These are phyloP conservation scores for Smutsia gigantea DNA, from an alignment of 2,797 vertebrate genomes.

Conservation along the genomic window DNA sequence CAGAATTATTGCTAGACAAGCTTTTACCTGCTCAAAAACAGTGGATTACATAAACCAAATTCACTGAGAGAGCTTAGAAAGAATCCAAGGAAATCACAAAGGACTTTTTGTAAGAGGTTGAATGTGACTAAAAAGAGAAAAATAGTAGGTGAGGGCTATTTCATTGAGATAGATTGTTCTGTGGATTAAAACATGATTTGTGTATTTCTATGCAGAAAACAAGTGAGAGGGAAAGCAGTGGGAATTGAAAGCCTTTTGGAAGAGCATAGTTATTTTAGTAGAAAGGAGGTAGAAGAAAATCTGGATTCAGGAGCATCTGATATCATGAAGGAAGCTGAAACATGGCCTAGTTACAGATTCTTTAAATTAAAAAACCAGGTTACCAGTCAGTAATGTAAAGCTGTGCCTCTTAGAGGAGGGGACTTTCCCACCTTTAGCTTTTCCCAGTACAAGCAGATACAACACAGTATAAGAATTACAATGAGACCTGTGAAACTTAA, in stretches of 20 bases:
- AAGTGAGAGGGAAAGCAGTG: background rate
- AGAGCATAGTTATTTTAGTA: background rate
- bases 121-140: background rate
- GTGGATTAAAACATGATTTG: background rate
- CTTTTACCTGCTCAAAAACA: background rate
- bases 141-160: background rate
- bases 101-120: background rate
- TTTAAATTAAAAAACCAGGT: slow-evolving; percentile 2
- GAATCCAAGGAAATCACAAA: background rate
- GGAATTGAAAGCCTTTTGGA: background rate
- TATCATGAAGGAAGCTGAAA: background rate
- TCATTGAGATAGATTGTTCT: background rate
- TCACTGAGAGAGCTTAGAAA: background rate
- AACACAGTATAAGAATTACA: background rate
- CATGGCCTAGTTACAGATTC: background rate
- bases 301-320: background rate
- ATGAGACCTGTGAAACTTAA: background rate
- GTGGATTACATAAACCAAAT: background rate
- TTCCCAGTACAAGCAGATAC: background rate
- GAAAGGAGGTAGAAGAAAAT: background rate
- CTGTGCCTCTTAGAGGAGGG: background rate
- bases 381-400: background rate
- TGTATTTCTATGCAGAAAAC: background rate
- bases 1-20: background rate
- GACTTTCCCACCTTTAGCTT: background rate